phyloP scores from a whole-genome alignment of 92 coral and sea anemone species.

The Pocillopora meandrina region DNA sequence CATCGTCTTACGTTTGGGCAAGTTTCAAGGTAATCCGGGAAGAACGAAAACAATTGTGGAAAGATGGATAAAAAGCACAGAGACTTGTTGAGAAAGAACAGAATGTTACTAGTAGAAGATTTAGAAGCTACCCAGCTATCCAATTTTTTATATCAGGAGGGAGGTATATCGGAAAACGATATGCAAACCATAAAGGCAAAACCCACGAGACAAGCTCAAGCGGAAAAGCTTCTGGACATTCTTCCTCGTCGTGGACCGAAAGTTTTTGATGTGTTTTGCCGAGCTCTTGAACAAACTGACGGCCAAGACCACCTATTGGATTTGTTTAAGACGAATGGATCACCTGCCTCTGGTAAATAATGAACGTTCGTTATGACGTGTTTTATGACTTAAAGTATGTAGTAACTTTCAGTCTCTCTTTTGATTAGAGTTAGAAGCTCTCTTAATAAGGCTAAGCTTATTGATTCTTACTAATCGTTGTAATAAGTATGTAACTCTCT shows the following conservation, averaged over 20 bases:
- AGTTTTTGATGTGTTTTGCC: conserved; percentile 76
- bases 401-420: no score
- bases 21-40: background rate
- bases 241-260: conserved; percentile 82
- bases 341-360: conserved; percentile 35
- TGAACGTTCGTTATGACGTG: background rate
- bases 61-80: conserved; percentile 57
- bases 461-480: no score
- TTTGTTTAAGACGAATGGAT: conserved; percentile 49
- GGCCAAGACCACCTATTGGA: conserved; percentile 80
- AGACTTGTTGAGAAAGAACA: conserved; percentile 72
- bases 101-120: conserved; percentile 66
- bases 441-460: no score
- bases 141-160: conserved; percentile 78
- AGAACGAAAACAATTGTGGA: background rate
- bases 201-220: conserved; percentile 66
- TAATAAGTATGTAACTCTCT: no score
- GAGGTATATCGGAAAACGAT: conserved; percentile 68
- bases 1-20: background rate
- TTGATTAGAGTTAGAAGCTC: no score
- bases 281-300: conserved; percentile 62
- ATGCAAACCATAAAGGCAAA: conserved; percentile 61
- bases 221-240: conserved; percentile 76
- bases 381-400: no score
- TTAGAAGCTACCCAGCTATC: conserved; percentile 72